phyloP scores from a whole-genome alignment of 2,888 invertebrate genomes.

The Cephus sareptanus region DNA sequence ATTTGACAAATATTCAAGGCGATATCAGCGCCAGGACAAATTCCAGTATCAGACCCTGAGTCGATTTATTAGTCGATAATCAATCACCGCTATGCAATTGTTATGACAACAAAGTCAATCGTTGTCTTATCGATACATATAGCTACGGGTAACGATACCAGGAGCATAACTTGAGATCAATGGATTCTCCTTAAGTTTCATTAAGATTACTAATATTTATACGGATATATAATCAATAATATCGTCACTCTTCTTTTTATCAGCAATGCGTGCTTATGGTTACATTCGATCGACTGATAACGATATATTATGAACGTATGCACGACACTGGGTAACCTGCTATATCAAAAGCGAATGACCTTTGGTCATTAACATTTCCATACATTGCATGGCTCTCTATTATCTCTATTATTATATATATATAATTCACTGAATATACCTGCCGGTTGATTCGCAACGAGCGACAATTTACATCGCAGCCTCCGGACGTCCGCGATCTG shows the following conservation, averaged over 20 bases:
- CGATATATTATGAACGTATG: neutral
- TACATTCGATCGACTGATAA: neutral
- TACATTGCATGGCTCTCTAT: neutral
- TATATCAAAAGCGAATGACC: neutral
- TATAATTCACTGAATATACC: neutral
- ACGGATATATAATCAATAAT: too few species aligned
- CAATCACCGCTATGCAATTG: neutral
- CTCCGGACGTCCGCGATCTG: neutral
- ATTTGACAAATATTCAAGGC: neutral
- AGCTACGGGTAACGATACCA: neutral
- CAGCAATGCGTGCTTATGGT: neutral
- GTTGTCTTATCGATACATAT: neutral
- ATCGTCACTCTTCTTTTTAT: neutral
- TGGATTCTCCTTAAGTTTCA: neutral
- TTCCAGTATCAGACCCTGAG: neutral
- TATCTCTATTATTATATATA: neutral
- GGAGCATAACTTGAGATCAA: neutral
- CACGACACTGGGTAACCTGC: neutral
- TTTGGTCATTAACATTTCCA: neutral
- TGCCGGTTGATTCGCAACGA: neutral
- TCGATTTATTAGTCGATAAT: neutral
- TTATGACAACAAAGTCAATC: neutral
- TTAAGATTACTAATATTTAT: neutral
- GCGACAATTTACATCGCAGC: neutral
- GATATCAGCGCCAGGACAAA: too few species aligned